Evolutionary conservation across 1,140 invertebrate genomes (phyloP).

Genomic region (Tetraneura akinire): DNA sequence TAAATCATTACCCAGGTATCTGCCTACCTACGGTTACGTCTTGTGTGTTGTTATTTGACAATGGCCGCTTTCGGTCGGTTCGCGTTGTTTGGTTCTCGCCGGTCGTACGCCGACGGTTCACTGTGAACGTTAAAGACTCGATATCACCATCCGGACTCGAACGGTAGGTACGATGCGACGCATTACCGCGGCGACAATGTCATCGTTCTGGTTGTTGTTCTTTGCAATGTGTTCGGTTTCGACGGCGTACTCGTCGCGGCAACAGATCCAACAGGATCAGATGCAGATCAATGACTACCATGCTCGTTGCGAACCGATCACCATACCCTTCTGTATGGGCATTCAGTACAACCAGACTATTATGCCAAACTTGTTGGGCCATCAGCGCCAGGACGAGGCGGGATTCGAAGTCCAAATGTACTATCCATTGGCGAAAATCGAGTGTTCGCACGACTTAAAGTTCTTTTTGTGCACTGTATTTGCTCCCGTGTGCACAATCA

Average conservation of each 20-base stretch:
- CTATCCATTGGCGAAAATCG: slow-evolving; percentile 92
- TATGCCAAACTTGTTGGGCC: slow-evolving; percentile 91
- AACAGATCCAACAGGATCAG: neutral
- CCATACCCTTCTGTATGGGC: slow-evolving; percentile 87
- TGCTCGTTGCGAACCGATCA: slow-evolving; percentile 88
- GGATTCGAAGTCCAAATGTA: slow-evolving; percentile 91
- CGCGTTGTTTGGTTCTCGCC: no score
- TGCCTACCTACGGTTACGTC: no score
- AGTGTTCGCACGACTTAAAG: slow-evolving; percentile 90
- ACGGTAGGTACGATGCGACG: neutral
- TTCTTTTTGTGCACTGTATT: slow-evolving; percentile 96
- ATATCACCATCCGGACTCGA: neutral
- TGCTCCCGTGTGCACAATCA: slow-evolving; percentile 91
- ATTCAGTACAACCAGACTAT: slow-evolving; percentile 94
- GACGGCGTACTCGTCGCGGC: neutral
- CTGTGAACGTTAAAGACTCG: neutral
- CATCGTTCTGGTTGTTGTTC: neutral
- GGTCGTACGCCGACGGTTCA: no score
- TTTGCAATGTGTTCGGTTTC: neutral
- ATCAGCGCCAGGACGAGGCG: slow-evolving; percentile 93
- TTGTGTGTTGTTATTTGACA: no score
- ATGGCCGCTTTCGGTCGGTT: no score
- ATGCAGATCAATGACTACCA: slow-evolving; percentile 59
- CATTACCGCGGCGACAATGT: no score
- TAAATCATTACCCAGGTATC: no score